phyloP scores from a whole-genome alignment of 2,113 vertebrate genomes.

The Cynocephalus volans region DNA sequence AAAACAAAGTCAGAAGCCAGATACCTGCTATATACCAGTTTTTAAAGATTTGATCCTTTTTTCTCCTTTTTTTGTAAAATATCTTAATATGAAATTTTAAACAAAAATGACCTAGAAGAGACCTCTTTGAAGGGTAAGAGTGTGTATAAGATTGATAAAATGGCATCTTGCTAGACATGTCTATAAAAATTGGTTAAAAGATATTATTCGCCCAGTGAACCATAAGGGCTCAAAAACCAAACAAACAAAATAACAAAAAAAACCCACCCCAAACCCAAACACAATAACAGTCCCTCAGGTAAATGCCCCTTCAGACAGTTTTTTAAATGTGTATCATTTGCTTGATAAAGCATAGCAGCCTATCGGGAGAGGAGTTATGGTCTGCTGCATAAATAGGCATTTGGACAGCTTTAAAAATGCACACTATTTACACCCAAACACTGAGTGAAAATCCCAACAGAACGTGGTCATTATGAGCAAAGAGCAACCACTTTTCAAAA shows the following conservation, averaged over 20 bases:
- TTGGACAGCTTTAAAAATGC: constrained; percentile 80
- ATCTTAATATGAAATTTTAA: constrained; percentile 73
- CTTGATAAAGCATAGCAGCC: constrained; percentile 59
- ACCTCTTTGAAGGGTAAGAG: not conserved
- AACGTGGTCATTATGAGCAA: constrained; percentile 59
- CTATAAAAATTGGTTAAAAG: constrained; percentile 72
- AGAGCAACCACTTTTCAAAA: constrained; percentile 74
- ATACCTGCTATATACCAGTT: not conserved
- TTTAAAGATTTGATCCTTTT: not conserved
- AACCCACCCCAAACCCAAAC: not conserved
- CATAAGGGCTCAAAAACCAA: constrained; percentile 21
- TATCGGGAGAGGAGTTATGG: constrained; percentile 67
- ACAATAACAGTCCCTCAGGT: constrained; percentile 51
- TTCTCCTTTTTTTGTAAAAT: not conserved
- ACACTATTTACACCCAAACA: constrained; percentile 65
- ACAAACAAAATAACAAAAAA: not conserved
- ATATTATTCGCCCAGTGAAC: constrained; percentile 75
- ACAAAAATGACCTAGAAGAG: not conserved
- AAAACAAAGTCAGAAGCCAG: not conserved
- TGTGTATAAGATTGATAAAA: constrained; percentile 66
- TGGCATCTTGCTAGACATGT: constrained; percentile 36
- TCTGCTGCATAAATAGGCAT: constrained; percentile 74
- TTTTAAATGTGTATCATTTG: constrained; percentile 78
- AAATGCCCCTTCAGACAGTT: constrained; percentile 74
- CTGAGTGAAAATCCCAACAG: constrained; percentile 62